Evolutionary conservation across 2,113 vertebrate genomes (phyloP).

Genomic region (Haliaeetus leucogaster): DNA sequence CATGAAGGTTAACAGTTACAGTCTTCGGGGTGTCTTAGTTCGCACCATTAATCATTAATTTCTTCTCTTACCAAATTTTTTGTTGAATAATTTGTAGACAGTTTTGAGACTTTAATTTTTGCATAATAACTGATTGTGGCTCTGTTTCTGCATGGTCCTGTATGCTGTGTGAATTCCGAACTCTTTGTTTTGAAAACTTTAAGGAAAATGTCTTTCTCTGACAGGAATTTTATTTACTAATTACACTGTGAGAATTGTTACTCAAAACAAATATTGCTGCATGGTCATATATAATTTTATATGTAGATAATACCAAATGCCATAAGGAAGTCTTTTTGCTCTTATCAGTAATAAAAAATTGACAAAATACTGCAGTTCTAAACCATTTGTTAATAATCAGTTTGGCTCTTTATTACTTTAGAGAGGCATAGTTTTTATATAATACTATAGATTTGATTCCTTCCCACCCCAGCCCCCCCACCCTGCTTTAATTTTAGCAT

Average conservation of each 20-base stretch:
- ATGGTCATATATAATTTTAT: background rate
- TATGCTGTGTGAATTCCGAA: background rate
- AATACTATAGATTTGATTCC: background rate
- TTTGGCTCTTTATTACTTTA: background rate
- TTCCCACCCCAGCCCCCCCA: too few relatives aligned
- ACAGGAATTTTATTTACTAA: background rate
- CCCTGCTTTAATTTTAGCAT: background rate
- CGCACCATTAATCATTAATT: fast-evolving
- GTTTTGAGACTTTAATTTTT: background rate
- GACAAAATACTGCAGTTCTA: background rate
- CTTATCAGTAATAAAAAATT: background rate
- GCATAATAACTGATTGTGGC: fast-evolving
- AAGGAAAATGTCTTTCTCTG: background rate
- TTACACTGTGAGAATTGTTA: background rate
- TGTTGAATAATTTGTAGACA: background rate
- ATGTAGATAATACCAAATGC: background rate
- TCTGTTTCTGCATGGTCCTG: background rate
- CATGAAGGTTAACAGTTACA: background rate
- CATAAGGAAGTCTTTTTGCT: background rate
- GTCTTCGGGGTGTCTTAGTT: background rate
- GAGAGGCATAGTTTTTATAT: background rate
- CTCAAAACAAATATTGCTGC: background rate
- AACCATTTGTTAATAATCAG: background rate
- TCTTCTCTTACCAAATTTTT: background rate
- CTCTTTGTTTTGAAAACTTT: background rate